phyloP scores from a whole-genome alignment of 2,888 invertebrate species.

The Cetonia aurata region DNA sequence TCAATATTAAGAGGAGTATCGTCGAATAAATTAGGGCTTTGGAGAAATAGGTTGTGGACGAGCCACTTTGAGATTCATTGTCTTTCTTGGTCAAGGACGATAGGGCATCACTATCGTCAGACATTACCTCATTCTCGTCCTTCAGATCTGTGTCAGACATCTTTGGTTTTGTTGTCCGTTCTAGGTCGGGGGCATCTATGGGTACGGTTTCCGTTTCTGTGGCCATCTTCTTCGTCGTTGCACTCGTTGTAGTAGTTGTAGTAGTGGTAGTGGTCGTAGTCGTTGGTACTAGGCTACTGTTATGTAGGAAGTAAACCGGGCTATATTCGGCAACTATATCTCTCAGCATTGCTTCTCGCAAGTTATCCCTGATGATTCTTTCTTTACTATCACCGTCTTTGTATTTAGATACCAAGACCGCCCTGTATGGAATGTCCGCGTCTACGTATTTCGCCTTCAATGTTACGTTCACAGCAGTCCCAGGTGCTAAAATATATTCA shows the following conservation, averaged over 20 bases:
- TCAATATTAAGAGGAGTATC: slow-evolving; percentile 47
- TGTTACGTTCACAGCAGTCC: slow-evolving; percentile 86
- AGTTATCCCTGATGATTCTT: slow-evolving; percentile 74
- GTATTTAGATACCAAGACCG: slow-evolving; percentile 78
- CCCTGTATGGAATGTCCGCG: slow-evolving; percentile 81
- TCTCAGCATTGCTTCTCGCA: slow-evolving; percentile 75
- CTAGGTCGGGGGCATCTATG: slow-evolving; percentile 63
- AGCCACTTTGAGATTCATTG: slow-evolving; percentile 40
- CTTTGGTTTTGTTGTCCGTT: slow-evolving; percentile 45
- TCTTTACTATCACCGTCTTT: slow-evolving; percentile 72
- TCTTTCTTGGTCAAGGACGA: slow-evolving; percentile 64
- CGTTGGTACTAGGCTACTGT: slow-evolving; percentile 83
- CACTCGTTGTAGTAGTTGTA: slow-evolving; percentile 67
- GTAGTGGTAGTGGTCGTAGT: slow-evolving; percentile 75
- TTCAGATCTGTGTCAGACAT: slow-evolving; percentile 47
- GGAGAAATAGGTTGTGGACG: slow-evolving; percentile 36
- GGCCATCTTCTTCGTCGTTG: slow-evolving; percentile 72
- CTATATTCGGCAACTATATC: slow-evolving; percentile 81
- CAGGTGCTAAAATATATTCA: slow-evolving; percentile 74
- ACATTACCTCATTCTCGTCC: slow-evolving; percentile 66
- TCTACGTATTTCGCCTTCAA: slow-evolving; percentile 80
- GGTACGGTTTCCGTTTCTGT: slow-evolving; percentile 70
- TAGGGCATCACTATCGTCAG: slow-evolving; percentile 63
- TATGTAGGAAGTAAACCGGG: slow-evolving; percentile 81
- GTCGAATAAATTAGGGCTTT: slow-evolving; percentile 29